Conservation (phyloP, 1,140 invertebrate species). For the Drosophila watanabei region DNA sequence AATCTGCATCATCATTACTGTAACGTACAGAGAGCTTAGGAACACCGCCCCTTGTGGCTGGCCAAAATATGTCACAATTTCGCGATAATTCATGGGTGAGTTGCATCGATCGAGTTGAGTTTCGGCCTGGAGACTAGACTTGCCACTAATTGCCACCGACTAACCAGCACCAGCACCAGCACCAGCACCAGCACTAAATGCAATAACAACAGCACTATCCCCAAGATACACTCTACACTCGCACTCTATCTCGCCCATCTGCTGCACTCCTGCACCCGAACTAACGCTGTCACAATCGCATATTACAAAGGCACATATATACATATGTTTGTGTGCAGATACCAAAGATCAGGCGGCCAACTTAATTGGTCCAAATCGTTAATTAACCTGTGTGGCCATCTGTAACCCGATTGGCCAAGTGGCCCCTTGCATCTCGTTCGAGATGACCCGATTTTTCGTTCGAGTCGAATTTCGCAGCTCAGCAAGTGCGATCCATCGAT, state of each 20-base stretch:
- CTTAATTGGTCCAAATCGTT: conserved; percentile 78
- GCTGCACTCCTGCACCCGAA: conserved; percentile 29
- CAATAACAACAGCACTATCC: conserved; percentile 20
- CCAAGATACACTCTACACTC: conserved; percentile 12
- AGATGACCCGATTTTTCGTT: conserved; percentile 65
- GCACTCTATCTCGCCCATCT: conserved; percentile 18
- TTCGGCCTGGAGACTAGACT: conserved; percentile 12
- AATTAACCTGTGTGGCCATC: conserved; percentile 78
- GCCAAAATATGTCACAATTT: conserved; percentile 83
- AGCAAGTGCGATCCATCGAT: conserved; percentile 28
- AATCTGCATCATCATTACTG: conserved; percentile 12
- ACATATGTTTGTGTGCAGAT: not conserved
- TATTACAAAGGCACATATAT: not conserved
- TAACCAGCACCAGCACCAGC: conserved; percentile 24
- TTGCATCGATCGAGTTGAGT: conserved; percentile 37
- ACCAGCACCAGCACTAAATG: conserved; percentile 1
- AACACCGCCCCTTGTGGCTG: conserved; percentile 23
- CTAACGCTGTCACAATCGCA: conserved; percentile 40
- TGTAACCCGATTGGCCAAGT: conserved; percentile 75
- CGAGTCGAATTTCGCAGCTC: conserved; percentile 33
- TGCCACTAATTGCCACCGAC: conserved; percentile 36
- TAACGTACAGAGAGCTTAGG: not conserved
- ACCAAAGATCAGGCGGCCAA: conserved; percentile 15
- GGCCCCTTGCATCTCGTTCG: conserved; percentile 68
- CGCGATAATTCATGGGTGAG: conserved; percentile 86